Conservation (phyloP, 2,797 vertebrate genomes). For the Sardinella longiceps region DNA sequence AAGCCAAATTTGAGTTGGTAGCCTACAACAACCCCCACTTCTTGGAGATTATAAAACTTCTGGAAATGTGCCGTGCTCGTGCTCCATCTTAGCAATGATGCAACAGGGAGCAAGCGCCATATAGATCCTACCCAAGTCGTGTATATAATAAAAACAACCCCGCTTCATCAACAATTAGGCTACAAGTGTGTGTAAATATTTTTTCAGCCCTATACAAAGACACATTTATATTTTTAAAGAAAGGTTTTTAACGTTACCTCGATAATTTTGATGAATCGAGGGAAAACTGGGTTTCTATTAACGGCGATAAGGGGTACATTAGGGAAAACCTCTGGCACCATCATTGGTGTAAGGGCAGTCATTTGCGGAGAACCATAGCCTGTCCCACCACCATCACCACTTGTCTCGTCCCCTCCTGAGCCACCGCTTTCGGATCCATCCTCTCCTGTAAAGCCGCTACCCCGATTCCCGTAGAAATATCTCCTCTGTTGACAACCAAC, state of each 20-base stretch:
- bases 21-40: background rate
- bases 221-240: background rate
- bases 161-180: background rate
- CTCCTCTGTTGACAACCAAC: conserved; percentile 50
- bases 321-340: conserved; percentile 92
- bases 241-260: conserved; percentile 87
- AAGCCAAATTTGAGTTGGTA: background rate
- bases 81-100: conserved; percentile 33
- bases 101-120: conserved; percentile 31
- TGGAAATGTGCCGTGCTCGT: background rate
- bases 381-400: conserved; percentile 70
- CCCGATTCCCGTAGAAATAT: conserved; percentile 64
- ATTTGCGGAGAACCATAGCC: conserved; percentile 76
- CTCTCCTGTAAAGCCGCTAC: conserved; percentile 72
- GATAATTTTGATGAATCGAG: conserved; percentile 96
- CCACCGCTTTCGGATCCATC: conserved; percentile 71
- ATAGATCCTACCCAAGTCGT: background rate
- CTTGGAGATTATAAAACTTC: background rate
- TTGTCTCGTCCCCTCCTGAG: conserved; percentile 69
- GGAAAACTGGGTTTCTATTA: conserved; percentile 86
- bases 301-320: conserved; percentile 92
- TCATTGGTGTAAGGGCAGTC: conserved; percentile 89
- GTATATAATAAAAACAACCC: background rate
- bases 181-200: background rate
- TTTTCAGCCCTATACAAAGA: too few species aligned